Conservation (phyloP, 2,797 vertebrate species). For the Danio tinwini region DNA sequence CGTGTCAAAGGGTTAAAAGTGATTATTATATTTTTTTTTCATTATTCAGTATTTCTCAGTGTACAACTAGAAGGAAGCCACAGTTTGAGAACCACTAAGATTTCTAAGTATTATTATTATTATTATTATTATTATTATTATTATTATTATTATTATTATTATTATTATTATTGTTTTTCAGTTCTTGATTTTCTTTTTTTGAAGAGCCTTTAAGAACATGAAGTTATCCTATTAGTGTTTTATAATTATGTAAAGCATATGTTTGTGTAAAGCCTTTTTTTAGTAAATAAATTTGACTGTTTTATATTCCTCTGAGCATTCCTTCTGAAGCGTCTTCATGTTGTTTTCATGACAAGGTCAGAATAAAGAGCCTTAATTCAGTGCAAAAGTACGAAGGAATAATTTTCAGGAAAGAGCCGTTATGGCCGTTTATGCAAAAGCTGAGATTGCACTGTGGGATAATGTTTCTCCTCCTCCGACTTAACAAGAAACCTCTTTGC, state of each 20-base stretch:
- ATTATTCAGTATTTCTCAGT: too few species aligned
- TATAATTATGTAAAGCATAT: too few species aligned
- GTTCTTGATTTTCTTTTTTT: neutral
- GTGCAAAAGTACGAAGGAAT: slow-evolving; percentile 9
- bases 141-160: neutral
- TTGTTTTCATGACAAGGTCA: slow-evolving; percentile 10
- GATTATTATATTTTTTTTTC: too few species aligned
- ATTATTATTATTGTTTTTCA: neutral
- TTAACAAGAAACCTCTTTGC: slow-evolving; percentile 48
- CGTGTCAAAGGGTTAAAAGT: too few species aligned
- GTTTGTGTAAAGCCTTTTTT: neutral
- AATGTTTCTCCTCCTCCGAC: slow-evolving; percentile 44
- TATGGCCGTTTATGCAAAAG: slow-evolving; percentile 20
- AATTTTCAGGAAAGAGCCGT: slow-evolving; percentile 41
- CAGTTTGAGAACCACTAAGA: too few species aligned
- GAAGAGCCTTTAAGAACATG: neutral
- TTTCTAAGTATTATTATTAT: too few species aligned
- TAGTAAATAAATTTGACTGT: neutral
- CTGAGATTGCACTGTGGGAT: slow-evolving; percentile 45
- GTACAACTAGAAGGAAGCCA: too few species aligned
- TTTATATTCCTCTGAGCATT: neutral
- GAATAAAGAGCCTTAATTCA: slow-evolving; percentile 29
- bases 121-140: neutral
- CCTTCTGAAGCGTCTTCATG: neutral
- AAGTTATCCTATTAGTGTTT: neutral